Evolutionary conservation across 2,113 vertebrate genomes (phyloP), one percentile per base, ranked within the genome.

Genomic region (Corythaeola cristata): DNA sequence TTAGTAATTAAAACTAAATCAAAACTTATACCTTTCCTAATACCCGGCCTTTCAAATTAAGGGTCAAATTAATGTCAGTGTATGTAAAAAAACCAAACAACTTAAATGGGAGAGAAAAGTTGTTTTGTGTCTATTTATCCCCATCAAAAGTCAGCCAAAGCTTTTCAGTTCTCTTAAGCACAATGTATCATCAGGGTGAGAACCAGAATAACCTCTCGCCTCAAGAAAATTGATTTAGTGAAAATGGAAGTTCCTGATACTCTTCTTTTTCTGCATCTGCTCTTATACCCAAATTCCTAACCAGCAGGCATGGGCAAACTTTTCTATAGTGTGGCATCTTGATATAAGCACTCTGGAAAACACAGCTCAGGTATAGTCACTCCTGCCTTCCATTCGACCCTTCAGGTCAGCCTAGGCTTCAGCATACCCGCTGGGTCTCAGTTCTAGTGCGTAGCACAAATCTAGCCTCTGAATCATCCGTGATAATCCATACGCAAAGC

Each of bases 1-100:
- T n/a, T 81, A 64, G 50, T 49, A 94, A 95, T 97, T 94, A 93
- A 94, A 89, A 84, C 30, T 72, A 81, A 90, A 93, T n/a, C n/a
- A n/a, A n/a, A n/a, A n/a, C n/a, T n/a, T n/a, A n/a, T n/a, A n/a
- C 23, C 13, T 64, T 88, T 83, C 60, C 12, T 78, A 32, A 75
- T 49, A 86, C 5, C n/a, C 82, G 39, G 32, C 24, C 56, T 81
- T 81, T 85, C 49, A 87, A 89, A 74, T 12, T 11, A 78, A 80
- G n/a, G 53, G 85, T 67, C 82, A 93, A 77, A 93, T 75, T 88
- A 78, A 63, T 52, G 49, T 37, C 86, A 88, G 11, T 10, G 8
- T 39, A 64, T 2, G 5, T 78, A 49, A 44, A 44, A 44, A 44
- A 44, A 44, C 41, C 12, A 44, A 10, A 44, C 41, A 44, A 59